Base-by-base conservation (phyloP, 1,140 invertebrate genomes). In the Pseudomyrmex flavicornis region DNA sequence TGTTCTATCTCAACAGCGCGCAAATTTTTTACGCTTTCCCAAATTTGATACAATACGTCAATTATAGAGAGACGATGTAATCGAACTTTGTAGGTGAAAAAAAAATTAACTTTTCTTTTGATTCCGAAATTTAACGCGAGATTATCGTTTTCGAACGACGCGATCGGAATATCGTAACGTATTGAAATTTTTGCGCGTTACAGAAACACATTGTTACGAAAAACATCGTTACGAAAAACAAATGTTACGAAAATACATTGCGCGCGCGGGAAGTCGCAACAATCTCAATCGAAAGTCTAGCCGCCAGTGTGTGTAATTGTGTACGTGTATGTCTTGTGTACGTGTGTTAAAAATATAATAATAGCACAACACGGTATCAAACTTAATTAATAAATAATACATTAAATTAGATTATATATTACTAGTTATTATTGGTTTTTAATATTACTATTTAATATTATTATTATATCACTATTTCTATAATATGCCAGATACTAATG, bases 351-450 rank as follows among this genome's bases (percentile, higher is more conserved):
- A 85, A 66, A 77, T 62, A 22, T 10, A 54, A 65, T 44, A 61
- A 22, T 7, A 17, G 84, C 92, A 92, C 89, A 91, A 86, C 88
- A 90, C 89, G 90, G 90, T 89, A 80, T 87, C 84, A 92, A 94
- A 94, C 93, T 94, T 94, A 94, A 91, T 94, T 92, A 93, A 94
- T 94, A 94, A 94, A 94, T 94, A 94, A 94, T 94, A 90, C 90
- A 92, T 94, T 94, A 94, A 94, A 94, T 94, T 94, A 94, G 91
- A 93, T 93, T 94, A 93, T 35, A 35, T 91, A 92, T 93, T 91
- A 93, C 92, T 94, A 94, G 92, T 94, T 93, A 93, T 92, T 89
- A 89, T 73, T 88, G 35, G 69, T 80, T 76, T 80, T 74, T 82
- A 66, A 79, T 87, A 88, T 86, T 86, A 87, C 75, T 83, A 86